Evolutionary conservation across 1,140 invertebrate species (phyloP), one percentile per base, ranked within the genome.

Genomic region (Rhyzopertha dominica): DNA sequence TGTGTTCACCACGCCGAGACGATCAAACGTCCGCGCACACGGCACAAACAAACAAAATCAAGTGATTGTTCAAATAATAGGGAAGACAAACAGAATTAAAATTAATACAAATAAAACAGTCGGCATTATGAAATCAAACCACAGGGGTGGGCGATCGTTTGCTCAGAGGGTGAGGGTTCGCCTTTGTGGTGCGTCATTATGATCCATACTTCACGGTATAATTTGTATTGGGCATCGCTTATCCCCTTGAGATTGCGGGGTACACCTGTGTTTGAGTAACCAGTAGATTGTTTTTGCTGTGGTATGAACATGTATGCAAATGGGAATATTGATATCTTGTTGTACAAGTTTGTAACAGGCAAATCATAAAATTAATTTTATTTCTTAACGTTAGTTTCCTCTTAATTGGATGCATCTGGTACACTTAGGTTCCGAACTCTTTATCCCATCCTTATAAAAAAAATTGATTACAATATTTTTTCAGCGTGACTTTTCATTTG

Each of bases 21-120:
- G n/a, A n/a, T n/a, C n/a, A n/a, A n/a, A n/a, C n/a, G n/a, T n/a
- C n/a, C n/a, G n/a, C n/a, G n/a, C n/a, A n/a, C n/a, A n/a, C n/a
- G n/a, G n/a, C n/a, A n/a, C n/a, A n/a, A n/a, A n/a, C n/a, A n/a
- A n/a, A n/a, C n/a, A n/a, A n/a, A n/a, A n/a, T n/a, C n/a, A n/a
- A n/a, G 40, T 30, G 30, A 24, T 28, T 24, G 22, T 24, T 43
- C 22, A 17, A 43, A 49, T 36, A 51, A 43, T 47, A 51, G 47
- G 38, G 34, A 51, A 51, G 47, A 51, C 43, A 51, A 51, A 51
- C 39, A 46, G 49, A 47, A 51, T 51, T 51, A 51, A 51, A 51
- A 47, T 51, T 51, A 46, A 51, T 51, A 51, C 43, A 51, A 51
- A 51, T 46, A 51, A 30, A 43, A 32, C 37, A 19, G 38, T 31